Conservation (phyloP, 2,888 invertebrate species). For the Clostera curtula region DNA sequence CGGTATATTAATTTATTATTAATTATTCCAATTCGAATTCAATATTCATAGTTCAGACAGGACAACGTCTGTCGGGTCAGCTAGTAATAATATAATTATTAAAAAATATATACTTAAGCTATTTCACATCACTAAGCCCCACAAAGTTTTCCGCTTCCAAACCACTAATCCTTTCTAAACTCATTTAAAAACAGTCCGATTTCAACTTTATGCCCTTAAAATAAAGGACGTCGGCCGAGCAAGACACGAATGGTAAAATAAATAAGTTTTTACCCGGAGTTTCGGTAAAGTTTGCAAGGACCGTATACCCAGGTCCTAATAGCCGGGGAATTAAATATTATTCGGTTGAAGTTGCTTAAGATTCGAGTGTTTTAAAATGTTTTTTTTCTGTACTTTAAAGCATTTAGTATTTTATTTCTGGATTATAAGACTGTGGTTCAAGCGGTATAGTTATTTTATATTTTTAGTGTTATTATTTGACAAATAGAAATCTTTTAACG, state of each 20-base stretch:
- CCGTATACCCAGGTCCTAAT: constrained; percentile 31
- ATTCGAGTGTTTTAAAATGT: constrained; percentile 8
- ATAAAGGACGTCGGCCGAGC: constrained; percentile 23
- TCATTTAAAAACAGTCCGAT: constrained; percentile 39
- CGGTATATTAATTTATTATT: too few species aligned
- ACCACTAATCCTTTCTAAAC: constrained; percentile 52
- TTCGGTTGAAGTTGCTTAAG: constrained; percentile 18
- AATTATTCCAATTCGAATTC: too few species aligned
- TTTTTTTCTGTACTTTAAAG: constrained; percentile 7
- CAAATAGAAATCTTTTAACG: too few species aligned
- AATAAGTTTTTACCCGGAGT: constrained; percentile 17
- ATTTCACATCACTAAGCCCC: constrained; percentile 19
- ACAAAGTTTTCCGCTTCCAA: constrained; percentile 29
- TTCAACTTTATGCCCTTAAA: constrained; percentile 31
- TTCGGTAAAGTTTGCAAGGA: constrained; percentile 24
- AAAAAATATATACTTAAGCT: constrained; percentile 2
- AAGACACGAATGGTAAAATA: constrained; percentile 12
- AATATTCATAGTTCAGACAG: too few species aligned
- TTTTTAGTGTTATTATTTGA: too few species aligned
- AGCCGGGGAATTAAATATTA: constrained; percentile 30
- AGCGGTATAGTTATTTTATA: too few species aligned
- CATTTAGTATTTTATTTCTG: background rate
- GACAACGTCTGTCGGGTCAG: too few species aligned
- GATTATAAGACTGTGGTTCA: too few species aligned
- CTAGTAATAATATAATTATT: too few species aligned